Evolutionary conservation across 2,888 invertebrate genomes (phyloP).

Genomic region (Myathropa florea): DNA sequence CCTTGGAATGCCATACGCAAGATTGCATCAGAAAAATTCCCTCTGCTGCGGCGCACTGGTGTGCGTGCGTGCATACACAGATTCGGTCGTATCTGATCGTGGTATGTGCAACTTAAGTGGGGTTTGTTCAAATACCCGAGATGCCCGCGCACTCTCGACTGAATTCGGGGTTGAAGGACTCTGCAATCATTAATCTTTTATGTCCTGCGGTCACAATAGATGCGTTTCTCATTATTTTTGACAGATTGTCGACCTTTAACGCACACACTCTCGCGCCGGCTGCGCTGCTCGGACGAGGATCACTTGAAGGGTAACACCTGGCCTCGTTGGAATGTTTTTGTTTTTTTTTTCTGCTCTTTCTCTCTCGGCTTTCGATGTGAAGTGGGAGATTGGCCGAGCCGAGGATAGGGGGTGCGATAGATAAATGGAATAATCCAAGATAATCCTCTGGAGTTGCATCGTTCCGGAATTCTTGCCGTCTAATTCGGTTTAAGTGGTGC

Average conservation of each 20-base stretch:
- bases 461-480: background rate
- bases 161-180: conserved; percentile 68
- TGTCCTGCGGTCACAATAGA: conserved; percentile 70
- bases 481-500: background rate
- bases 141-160: background rate
- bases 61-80: conserved; percentile 4
- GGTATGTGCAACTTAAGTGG: conserved; percentile 40
- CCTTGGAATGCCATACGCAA: conserved; percentile 68
- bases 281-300: background rate
- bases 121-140: conserved; percentile 37
- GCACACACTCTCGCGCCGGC: conserved; percentile 26
- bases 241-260: conserved; percentile 70
- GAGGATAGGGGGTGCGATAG: conserved; percentile 20
- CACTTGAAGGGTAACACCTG: conserved; percentile 52
- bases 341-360: background rate
- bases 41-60: background rate
- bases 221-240: conserved; percentile 70
- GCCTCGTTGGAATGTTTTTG: conserved; percentile 49
- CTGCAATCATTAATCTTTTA: conserved; percentile 66
- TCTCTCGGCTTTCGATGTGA: conserved; percentile 35
- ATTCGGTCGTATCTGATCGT: conserved; percentile 11
- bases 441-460: background rate
- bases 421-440: conserved; percentile 29
- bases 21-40: conserved; percentile 68
- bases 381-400: background rate